phyloP scores from a whole-genome alignment of 2,113 vertebrate genomes.

The Felis chaus region DNA sequence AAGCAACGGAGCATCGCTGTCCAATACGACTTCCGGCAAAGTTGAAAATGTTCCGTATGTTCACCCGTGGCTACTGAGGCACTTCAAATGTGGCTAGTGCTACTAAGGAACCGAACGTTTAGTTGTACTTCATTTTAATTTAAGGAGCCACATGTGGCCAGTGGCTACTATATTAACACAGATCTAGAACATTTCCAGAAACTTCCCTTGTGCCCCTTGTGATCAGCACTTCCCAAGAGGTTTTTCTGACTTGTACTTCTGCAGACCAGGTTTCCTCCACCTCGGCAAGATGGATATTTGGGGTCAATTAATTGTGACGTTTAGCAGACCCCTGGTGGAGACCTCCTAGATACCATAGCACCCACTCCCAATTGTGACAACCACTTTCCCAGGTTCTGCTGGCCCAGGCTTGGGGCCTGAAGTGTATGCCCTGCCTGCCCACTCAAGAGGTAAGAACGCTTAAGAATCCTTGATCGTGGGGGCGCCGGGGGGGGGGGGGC shows the following conservation, averaged over 20 bases:
- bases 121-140: neutral
- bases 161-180: neutral
- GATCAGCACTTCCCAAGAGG: neutral
- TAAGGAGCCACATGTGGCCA: neutral
- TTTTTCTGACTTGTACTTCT: neutral
- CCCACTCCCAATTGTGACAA: neutral
- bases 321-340: neutral
- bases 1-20: neutral
- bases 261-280: neutral
- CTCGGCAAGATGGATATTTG: neutral
- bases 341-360: neutral
- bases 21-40: neutral
- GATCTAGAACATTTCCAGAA: conserved; percentile 33
- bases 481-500: too few relatives aligned
- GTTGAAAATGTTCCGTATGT: neutral
- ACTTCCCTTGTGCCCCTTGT: conserved; percentile 13
- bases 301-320: neutral
- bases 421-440: too few relatives aligned
- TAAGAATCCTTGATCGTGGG: too few relatives aligned
- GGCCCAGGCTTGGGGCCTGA: too few relatives aligned
- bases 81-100: neutral
- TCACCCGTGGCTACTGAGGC: neutral
- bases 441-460: too few relatives aligned
- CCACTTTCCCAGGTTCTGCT: too few relatives aligned
- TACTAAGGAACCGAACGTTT: neutral